A percentile compares a stretch with the other conserved stretches of the same genome.
phyloP scores from a whole-genome alignment of 2,113 vertebrate genomes.

The Hippocampus abdominalis region DNA sequence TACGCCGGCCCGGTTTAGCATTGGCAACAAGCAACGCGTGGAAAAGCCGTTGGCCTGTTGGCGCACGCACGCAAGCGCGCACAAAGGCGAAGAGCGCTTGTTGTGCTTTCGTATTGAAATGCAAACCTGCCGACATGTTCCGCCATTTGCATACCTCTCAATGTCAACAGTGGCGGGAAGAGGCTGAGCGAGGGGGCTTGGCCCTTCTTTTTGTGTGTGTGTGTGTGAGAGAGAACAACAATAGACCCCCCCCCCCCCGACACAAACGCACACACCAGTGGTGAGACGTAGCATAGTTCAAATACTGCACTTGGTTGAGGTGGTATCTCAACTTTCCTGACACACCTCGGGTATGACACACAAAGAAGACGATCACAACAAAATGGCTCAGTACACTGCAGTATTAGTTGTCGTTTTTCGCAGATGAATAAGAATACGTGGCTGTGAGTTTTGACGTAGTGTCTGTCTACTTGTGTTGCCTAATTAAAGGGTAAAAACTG shows the following conservation, averaged over 20 bases:
- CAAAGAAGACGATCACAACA: no score
- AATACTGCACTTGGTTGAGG: no score
- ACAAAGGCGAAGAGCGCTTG: constrained; percentile 57
- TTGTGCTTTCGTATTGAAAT: constrained; percentile 72
- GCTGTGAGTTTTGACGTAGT: no score
- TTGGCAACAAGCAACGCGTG: constrained; percentile 41
- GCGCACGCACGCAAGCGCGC: constrained; percentile 35
- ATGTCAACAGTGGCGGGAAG: constrained; percentile 49
- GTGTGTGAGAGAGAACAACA: constrained; percentile 60
- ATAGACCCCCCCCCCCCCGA: constrained; percentile 14
- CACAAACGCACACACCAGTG: background rate
- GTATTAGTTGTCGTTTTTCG: no score
- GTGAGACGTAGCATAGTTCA: no score
- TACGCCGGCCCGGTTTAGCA: constrained; percentile 49
- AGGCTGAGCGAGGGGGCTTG: background rate
- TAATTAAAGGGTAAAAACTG: no score
- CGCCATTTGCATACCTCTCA: constrained; percentile 61
- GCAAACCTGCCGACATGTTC: constrained; percentile 53
- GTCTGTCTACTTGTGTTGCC: no score
- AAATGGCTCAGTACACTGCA: no score
- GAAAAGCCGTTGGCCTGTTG: constrained; percentile 37
- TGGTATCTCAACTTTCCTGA: background rate
- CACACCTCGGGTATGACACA: background rate
- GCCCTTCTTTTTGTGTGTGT: constrained; percentile 1
- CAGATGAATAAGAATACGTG: no score